Evolutionary conservation across 2,113 vertebrate genomes (phyloP), one percentile per base, ranked within the genome.

Genomic region (Notarius lentiginosus): DNA sequence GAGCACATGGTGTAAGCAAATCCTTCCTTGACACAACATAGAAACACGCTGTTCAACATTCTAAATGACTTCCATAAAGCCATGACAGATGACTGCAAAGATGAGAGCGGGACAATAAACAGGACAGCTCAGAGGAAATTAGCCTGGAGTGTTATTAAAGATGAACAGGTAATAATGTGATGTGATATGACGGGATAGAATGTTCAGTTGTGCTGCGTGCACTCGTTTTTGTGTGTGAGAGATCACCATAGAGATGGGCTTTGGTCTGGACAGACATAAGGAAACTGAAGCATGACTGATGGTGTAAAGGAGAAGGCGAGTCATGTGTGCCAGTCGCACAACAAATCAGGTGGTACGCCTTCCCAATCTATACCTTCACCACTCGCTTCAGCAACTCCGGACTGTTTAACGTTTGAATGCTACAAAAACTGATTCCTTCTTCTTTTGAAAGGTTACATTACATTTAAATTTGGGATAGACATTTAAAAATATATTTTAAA

Each of bases 201-300:
- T 66, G 47, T 80, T 77, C 72, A n/a, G 41, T 12, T 9, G 81
- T 84, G 18, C 30, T 34, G 86, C 73, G 88, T 86, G 87, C 87
- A 83, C 47, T 84, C 70, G 90, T 90, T 87, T 90, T 86, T 91
- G 76, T 93, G 88, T 89, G 89, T 89, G 91, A 91, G 89, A 90
- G 88, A 88, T 94, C 77, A 83, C 92, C 94, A 94, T 94, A 93
- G 94, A 90, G 93, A 95, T 89, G 79, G 76, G 86, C 92, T 89
- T 91, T 90, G 89, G 84, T 75, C 84, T 79, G 72, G 79, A 82
- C 84, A n/a, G 77, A 73, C 89, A 93, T 91, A 92, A 92, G 93
- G 91, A 93, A 90, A 93, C 61, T 88, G 63, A 90, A 89, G 41
- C 84, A 70, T 88, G 85, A 76, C 88, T 81, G 85, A 47, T 84